Base-by-base conservation (phyloP, 2,797 vertebrate genomes). In the Megaceryle alcyon region DNA sequence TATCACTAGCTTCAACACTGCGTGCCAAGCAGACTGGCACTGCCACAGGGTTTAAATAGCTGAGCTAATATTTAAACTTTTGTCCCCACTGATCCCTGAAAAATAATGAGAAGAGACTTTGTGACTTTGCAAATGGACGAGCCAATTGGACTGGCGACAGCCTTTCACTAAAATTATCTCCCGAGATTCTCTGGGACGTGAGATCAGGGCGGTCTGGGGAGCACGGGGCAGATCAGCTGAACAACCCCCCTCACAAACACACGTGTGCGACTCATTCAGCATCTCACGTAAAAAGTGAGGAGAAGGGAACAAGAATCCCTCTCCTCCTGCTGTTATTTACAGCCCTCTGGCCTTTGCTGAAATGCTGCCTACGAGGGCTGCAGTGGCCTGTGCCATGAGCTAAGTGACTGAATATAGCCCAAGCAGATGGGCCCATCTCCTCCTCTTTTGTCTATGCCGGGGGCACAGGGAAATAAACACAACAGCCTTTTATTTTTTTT, bases 11-110 rank as follows among this genome's bases (percentile, higher is more conserved):
- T 61, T 71, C 61, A 94, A 70, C 54, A 11, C 25, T 48, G 22
- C 20, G 48, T 31, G 60, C 41, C 44, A 48, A 81, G 73, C 57
- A 88, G 53, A 80, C 89, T 96, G 90, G 90, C 70, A 54, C 83
- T 95, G 94, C 84, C 77, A 61, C 25, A 17, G 94, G 79, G 82
- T 88, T 96, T 85, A 91, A 95, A 94, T 82, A 94, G 77, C 85
- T 69, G 82, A 97, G 97, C 88, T 97, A 97, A 97, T 97, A 94
- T 97, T 97, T 97, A 96, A 96, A 94, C 95, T 95, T 95, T 88
- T 94, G 71, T 89, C 81, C 91, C 94, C 86, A 92, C 75, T 73
- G 73, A 90, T 96, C 88, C 90, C 68, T 93, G 70, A 78, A 86
- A 97, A 95, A 96, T 82, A 76, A 92, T 71, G 95, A 96, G 91